phyloP scores from a whole-genome alignment of 2,888 invertebrate genomes.

The Lysandra bellargus region DNA sequence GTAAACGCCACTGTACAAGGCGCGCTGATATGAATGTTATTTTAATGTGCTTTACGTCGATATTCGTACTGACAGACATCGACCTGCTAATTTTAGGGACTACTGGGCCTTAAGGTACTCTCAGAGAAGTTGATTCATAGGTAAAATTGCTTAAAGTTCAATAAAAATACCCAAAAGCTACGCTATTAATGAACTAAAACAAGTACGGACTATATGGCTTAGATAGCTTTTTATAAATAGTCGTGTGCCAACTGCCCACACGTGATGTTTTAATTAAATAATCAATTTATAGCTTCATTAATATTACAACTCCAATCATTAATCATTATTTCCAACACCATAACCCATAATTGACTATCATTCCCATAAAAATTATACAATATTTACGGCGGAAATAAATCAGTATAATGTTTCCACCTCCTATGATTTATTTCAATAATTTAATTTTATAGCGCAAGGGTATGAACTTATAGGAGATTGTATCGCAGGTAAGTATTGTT shows the following conservation, averaged over 20 bases:
- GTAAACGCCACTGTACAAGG: no score
- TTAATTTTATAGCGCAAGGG: neutral
- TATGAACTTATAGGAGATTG: neutral
- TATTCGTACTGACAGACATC: no score
- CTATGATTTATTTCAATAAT: constrained; percentile 2
- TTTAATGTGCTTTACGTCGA: no score
- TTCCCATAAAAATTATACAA: neutral
- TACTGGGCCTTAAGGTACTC: no score
- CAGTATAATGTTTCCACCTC: neutral
- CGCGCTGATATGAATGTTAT: no score
- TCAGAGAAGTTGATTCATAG: no score
- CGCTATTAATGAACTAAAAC: no score
- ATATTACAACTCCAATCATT: neutral
- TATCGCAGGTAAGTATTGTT: constrained; percentile 9
- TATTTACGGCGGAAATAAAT: constrained; percentile 2
- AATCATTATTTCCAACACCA: neutral
- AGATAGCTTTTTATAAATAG: neutral
- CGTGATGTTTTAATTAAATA: neutral
- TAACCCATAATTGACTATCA: neutral
- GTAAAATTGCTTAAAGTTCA: no score
- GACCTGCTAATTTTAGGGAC: no score
- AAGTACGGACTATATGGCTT: no score
- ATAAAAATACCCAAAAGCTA: no score
- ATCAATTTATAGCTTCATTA: neutral
- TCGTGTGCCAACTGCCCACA: neutral